A percentile compares a stretch with the other conserved stretches of the same genome.
phyloP scores from a whole-genome alignment of 2,797 vertebrate genomes.

The Poliocrania exsul region DNA sequence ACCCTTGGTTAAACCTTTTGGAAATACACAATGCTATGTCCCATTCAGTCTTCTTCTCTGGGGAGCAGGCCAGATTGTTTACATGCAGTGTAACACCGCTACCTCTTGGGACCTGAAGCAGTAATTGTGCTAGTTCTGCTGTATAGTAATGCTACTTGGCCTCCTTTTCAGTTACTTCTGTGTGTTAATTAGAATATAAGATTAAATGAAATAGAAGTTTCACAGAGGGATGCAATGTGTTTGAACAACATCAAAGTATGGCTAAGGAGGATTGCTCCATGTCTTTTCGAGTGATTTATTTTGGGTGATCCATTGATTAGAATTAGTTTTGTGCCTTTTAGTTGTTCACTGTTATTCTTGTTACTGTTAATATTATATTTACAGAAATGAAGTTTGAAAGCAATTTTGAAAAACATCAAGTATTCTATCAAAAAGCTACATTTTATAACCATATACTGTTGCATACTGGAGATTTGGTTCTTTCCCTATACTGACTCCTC shows the following conservation, averaged over 20 bases:
- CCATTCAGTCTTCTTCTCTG: neutral
- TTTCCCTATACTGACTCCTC: neutral
- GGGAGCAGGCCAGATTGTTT: neutral
- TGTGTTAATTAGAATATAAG: neutral
- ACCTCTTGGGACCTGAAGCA: neutral
- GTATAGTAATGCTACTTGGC: neutral
- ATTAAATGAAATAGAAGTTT: neutral
- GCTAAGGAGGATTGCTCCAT: neutral
- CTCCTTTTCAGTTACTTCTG: neutral
- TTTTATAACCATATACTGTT: neutral
- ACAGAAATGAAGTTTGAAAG: neutral
- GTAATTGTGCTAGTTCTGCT: neutral
- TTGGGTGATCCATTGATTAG: neutral
- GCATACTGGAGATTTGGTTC: neutral
- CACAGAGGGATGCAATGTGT: neutral
- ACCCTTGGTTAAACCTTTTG: neutral
- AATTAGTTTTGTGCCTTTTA: neutral
- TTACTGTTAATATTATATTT: neutral
- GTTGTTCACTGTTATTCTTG: neutral
- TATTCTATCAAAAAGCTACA: neutral
- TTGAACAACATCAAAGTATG: neutral
- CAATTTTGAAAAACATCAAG: neutral
- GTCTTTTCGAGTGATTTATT: neutral
- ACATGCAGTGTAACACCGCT: fast-evolving
- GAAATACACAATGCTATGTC: neutral